Evolutionary conservation across 2,888 invertebrate species (phyloP).

Genomic region (Drosophila gaucha): DNA sequence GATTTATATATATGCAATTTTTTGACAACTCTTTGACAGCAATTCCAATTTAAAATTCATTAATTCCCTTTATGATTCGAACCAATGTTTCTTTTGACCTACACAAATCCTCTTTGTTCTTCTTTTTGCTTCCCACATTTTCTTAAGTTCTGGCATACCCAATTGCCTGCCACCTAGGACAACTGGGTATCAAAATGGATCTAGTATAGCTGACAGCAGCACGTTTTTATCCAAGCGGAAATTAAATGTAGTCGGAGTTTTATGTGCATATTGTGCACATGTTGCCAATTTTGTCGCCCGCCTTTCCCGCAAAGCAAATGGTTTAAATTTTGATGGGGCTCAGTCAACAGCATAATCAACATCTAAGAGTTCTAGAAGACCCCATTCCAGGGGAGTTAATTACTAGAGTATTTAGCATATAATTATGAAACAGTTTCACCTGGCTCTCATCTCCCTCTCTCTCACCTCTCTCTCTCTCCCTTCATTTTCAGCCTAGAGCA

Average conservation of each 20-base stretch:
- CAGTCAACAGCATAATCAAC: conserved; percentile 57
- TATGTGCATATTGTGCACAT: conserved; percentile 60
- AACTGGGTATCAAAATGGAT: conserved; percentile 15
- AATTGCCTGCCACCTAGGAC: too few species aligned
- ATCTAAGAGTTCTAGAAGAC: conserved; percentile 28
- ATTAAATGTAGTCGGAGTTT: conserved; percentile 25
- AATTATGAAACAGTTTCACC: conserved; percentile 65
- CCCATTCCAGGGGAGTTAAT: conserved; percentile 67
- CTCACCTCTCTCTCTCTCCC: not conserved
- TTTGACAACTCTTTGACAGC: too few species aligned
- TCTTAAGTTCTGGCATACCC: not conserved
- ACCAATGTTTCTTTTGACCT: not conserved
- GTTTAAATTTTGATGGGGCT: conserved; percentile 52
- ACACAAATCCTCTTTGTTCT: too few species aligned
- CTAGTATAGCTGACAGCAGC: conserved; percentile 44
- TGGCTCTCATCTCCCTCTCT: conserved; percentile 13
- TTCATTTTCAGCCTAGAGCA: conserved; percentile 21
- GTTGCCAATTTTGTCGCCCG: conserved; percentile 51
- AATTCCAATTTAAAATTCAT: too few species aligned
- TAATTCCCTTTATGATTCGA: not conserved
- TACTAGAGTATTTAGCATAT: conserved; percentile 76
- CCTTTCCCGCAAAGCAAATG: conserved; percentile 41
- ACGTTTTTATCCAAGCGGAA: conserved; percentile 25
- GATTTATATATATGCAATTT: too few species aligned
- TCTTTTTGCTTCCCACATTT: not conserved